Evolutionary conservation across 2,797 vertebrate species (phyloP), one percentile per base, ranked within the genome.

Genomic region (Threskiornis aethiopicus): DNA sequence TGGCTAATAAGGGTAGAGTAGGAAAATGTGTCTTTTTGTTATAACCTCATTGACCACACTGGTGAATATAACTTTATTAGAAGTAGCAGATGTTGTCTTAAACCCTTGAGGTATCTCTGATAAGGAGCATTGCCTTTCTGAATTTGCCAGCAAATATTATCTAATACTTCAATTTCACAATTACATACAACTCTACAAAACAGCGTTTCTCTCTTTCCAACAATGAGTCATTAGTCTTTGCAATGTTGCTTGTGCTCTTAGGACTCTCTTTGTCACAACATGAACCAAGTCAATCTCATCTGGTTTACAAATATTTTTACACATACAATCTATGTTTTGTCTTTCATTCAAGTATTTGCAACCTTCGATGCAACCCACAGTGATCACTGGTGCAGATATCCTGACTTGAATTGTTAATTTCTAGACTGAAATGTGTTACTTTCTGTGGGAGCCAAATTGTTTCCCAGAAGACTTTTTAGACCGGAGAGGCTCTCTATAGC

Each of bases 401-500:
- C 26, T 54, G 59, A 29, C 44, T 69, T 39, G 42, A 93, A 84
- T 37, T 17, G 61, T 49, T 55, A 6, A 55, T 69, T 65, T 67
- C 86, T 59, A 90, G n/a, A 20, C 69, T 72, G 70, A 85, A 83
- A 92, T 47, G n/a, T 33, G 31, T 25, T 82, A 3, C 24, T 77
- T 94, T 96, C 69, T 9, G 7, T 79, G 57, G 84, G 76, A 96
- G 89, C n/a, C 89, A 82, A 88, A 95, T 70, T 11, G 59, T 81
- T 96, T 97, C 96, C 94, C 84, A 90, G 88, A 77, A 96, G 80
- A 55, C 69, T 37, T 92, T 96, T 84, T 37, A 65, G 57, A 29
- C 77, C 44, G 84, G 29, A 90, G 92, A 94, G 39, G 83, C 44
- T 59, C 91, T 69, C 69, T 72, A 11, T 37, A 81, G 79, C 57